Evolutionary conservation across 2,113 vertebrate species (phyloP).

Genomic region (Heliornis fulica): DNA sequence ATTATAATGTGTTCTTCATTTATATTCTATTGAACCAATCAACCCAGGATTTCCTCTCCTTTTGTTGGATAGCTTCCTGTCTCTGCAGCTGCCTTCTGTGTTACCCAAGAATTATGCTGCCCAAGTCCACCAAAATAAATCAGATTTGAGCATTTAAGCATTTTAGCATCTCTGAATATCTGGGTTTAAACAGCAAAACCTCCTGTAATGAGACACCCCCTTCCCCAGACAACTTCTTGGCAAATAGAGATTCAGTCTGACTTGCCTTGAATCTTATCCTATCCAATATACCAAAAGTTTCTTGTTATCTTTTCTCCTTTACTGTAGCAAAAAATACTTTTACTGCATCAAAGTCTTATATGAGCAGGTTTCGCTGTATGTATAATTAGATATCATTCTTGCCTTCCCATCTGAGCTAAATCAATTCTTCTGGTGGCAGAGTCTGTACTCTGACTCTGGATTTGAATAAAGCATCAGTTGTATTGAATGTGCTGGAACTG

Average conservation of each 20-base stretch:
- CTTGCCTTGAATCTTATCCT: background rate
- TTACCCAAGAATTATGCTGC: background rate
- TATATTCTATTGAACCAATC: slow-evolving; percentile 40
- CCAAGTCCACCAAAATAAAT: slow-evolving; percentile 12
- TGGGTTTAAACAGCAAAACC: background rate
- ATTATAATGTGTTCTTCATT: slow-evolving; percentile 47
- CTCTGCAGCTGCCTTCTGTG: slow-evolving; percentile 41
- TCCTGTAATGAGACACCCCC: background rate
- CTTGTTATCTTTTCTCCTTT: background rate
- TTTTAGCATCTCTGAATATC: background rate
- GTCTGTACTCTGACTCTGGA: background rate
- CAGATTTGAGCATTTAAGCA: background rate
- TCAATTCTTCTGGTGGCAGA: slow-evolving; percentile 5
- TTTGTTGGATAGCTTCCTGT: slow-evolving; percentile 49
- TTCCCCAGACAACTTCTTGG: background rate
- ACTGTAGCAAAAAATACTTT: background rate
- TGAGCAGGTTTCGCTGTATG: background rate
- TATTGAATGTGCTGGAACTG: slow-evolving; percentile 43
- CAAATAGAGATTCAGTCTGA: background rate
- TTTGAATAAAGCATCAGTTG: slow-evolving; percentile 40
- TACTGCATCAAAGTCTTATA: background rate
- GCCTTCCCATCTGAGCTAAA: background rate
- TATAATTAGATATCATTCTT: background rate
- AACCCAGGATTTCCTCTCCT: slow-evolving; percentile 44
- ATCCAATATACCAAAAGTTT: background rate